Percentiles rank a stretch among this genome's conserved stretches.
Conservation (phyloP, 1,140 invertebrate genomes). For the Babylonia areolata region DNA sequence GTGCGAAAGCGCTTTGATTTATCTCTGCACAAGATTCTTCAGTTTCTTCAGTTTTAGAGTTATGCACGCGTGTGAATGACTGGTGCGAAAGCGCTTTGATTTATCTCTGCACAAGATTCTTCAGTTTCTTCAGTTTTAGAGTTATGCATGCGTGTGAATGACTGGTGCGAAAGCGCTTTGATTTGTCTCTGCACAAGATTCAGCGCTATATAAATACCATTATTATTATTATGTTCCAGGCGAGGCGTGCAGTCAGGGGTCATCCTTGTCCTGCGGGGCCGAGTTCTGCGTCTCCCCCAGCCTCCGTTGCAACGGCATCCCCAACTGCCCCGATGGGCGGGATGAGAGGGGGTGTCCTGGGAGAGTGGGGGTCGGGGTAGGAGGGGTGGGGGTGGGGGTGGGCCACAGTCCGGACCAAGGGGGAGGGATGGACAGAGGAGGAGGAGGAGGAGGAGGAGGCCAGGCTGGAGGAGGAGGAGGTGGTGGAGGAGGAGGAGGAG, state of each 20-base stretch:
- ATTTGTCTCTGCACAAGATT: too few relatives aligned
- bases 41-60: too few relatives aligned
- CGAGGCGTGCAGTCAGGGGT: not conserved
- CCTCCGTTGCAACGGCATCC: constrained; percentile 43
- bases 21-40: too few relatives aligned
- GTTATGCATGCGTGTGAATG: too few relatives aligned
- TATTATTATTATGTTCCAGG: not conserved
- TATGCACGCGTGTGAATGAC: too few relatives aligned
- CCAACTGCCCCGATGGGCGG: constrained; percentile 41
- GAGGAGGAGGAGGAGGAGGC: not conserved
- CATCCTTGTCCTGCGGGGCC: constrained; percentile 32
- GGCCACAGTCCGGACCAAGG: not conserved
- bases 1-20: too few relatives aligned
- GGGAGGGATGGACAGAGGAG: not conserved
- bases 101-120: too few relatives aligned
- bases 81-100: too few relatives aligned
- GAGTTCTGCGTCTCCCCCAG: constrained; percentile 38
- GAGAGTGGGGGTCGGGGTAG: not conserved
- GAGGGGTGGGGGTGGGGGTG: not conserved
- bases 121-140: too few relatives aligned
- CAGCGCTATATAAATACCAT: too few relatives aligned
- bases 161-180: too few relatives aligned
- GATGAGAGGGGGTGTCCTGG: constrained; percentile 42
- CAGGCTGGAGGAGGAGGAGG: not conserved
- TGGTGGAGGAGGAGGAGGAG: not conserved